Base-by-base conservation (phyloP, 2,113 vertebrate species). In the Brachyhypopomus occidentalis region DNA sequence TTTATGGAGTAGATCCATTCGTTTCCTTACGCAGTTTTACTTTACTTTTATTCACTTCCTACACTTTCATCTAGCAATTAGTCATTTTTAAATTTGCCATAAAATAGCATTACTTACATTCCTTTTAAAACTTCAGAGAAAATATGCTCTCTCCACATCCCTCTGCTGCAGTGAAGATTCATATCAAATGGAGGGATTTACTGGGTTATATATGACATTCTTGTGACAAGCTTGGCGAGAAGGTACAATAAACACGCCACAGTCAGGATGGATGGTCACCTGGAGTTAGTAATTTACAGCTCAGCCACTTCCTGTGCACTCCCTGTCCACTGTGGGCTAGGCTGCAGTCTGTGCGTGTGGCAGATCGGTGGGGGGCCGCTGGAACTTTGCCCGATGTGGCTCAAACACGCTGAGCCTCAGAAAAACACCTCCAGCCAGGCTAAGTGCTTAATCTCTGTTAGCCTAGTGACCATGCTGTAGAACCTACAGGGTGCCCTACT, bases 231-330 rank as follows among this genome's bases (percentile, higher is more conserved):
- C 77, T 76, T 75, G 75, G 86, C 80, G 81, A 88, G 90, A 89
- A 81, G 64, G 52, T 81, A 75, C 80, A 90, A 91, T 92, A 92
- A 92, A 91, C 90, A 90, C 74, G 83, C 80, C 87, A 83, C 72
- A 84, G 64, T 87, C 82, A 88, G 45, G 87, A 91, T 89, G 87
- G 88, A 89, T 88, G 83, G 86, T 88, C 88, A 89, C 88, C 84
- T 83, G 82, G 75, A 82, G 84, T 75, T 85, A 62, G 75, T 90
- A 89, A 92, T 92, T 91, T 91, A 92, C 85, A 85, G 71, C 87
- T 88, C 69, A 62, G 83, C 70, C 87, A 79, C 88, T 91, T 89
- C 90, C 89, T 89, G 86, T 81, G 38, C 55, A 55, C 78, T 45
- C 71, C 81, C 85, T 69, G 25, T 85, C 81, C 59, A 72, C 83